phyloP scores from a whole-genome alignment of 2,113 vertebrate species.

The Hemichromis elongatus region DNA sequence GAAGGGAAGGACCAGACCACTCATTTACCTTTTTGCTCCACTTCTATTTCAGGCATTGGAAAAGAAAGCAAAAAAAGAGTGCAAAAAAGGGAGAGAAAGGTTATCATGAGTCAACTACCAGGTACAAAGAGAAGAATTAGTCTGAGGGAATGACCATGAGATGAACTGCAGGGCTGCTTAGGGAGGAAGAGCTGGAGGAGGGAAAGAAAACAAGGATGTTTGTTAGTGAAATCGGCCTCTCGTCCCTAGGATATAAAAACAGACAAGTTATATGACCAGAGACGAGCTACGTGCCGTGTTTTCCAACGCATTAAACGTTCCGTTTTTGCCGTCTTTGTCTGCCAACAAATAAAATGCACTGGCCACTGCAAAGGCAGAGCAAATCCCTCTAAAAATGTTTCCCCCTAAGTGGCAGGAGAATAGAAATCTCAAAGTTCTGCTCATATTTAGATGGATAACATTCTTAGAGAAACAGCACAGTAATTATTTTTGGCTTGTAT shows the following conservation, averaged over 20 bases:
- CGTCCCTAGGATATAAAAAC: slow-evolving; percentile 58
- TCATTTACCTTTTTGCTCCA: slow-evolving; percentile 99
- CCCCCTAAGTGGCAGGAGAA: slow-evolving; percentile 18
- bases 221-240: slow-evolving; percentile 39
- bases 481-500: slow-evolving; percentile 50
- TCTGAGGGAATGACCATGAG: slow-evolving; percentile 50
- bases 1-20: slow-evolving; percentile 76
- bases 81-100: slow-evolving; percentile 92
- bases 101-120: slow-evolving; percentile 97
- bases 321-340: slow-evolving; percentile 12
- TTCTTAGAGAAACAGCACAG: slow-evolving; percentile 35
- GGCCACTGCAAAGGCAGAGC: slow-evolving; percentile 16
- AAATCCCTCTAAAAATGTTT: slow-evolving; percentile 37
- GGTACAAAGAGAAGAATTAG: slow-evolving; percentile 70
- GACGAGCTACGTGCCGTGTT: slow-evolving; percentile 24
- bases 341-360: slow-evolving; percentile 28
- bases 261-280: slow-evolving; percentile 42
- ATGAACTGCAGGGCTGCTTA: slow-evolving; percentile 33
- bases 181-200: slow-evolving; percentile 16
- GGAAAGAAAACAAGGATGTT: background rate
- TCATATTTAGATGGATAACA: slow-evolving; percentile 44
- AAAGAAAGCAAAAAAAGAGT: slow-evolving; percentile 87
- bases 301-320: slow-evolving; percentile 13
- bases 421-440: background rate
- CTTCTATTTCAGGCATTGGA: slow-evolving; percentile 99